Percentiles rank a stretch among this genome's conserved stretches.
These are phyloP conservation scores for Gracilinanus agilis DNA, from an alignment of 2,113 vertebrate species.

Conservation along the genomic window DNA sequence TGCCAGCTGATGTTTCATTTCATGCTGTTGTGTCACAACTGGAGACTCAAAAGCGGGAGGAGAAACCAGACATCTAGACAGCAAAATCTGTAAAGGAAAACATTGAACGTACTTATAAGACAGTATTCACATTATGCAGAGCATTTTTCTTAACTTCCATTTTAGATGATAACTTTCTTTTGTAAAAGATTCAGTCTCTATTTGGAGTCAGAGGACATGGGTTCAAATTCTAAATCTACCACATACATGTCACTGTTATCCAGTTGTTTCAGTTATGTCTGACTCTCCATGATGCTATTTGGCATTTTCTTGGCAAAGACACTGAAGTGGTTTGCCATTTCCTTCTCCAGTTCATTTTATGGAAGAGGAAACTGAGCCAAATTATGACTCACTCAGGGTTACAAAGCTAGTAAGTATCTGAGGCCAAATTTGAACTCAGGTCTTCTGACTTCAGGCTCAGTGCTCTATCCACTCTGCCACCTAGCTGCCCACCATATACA, in stretches of 20 bases:
- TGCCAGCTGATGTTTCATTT: conserved; percentile 1
- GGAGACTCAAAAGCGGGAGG: not conserved
- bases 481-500: not conserved
- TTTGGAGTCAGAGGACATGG: not conserved
- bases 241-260: not conserved
- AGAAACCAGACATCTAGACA: not conserved
- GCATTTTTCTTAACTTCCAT: not conserved
- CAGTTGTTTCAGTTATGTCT: not conserved
- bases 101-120: not conserved
- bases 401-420: not conserved
- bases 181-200: not conserved
- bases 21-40: not conserved
- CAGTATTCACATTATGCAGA: not conserved
- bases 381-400: not conserved
- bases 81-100: not conserved
- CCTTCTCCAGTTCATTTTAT: too few relatives aligned
- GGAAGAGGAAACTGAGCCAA: not conserved
- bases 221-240: not conserved
- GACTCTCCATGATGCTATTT: not conserved
- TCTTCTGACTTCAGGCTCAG: not conserved
- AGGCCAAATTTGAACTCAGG: not conserved
- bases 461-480: not conserved
- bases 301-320: not conserved
- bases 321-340: too few relatives aligned
- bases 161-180: not conserved